phyloP scores from a whole-genome alignment of 2,888 invertebrate genomes.

The Subacronicta megacephala region DNA sequence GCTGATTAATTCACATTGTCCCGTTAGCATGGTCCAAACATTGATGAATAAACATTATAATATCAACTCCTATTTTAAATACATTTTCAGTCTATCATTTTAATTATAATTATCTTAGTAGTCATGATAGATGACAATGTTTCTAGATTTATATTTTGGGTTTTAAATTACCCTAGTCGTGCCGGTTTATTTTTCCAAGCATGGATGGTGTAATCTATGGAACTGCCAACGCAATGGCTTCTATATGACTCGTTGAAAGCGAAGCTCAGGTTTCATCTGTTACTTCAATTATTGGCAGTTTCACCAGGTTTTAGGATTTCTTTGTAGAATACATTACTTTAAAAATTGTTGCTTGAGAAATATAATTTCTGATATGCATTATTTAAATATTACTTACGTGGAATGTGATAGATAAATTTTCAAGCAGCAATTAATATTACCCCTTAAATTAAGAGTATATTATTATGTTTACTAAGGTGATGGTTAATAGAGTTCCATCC shows the following conservation, averaged over 20 bases:
- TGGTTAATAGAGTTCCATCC: constrained; percentile 64
- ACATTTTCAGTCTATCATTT: constrained; percentile 50
- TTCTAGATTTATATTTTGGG: constrained; percentile 54
- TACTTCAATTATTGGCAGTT: constrained; percentile 51
- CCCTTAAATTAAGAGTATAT: constrained; percentile 33
- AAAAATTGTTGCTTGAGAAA: constrained; percentile 56
- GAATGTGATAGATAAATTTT: constrained; percentile 24
- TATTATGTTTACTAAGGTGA: constrained; percentile 63
- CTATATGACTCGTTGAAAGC: constrained; percentile 7
- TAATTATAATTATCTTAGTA: constrained; percentile 51
- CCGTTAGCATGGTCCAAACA: constrained; percentile 79
- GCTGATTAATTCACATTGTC: constrained; percentile 70
- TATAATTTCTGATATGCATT: not conserved
- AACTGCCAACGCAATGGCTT: constrained; percentile 54
- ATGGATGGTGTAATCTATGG: constrained; percentile 66
- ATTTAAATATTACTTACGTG: not conserved
- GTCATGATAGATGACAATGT: constrained; percentile 69
- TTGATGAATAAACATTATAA: constrained; percentile 47
- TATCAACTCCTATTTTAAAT: constrained; percentile 36
- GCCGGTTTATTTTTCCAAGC: constrained; percentile 64
- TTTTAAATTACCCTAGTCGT: constrained; percentile 58
- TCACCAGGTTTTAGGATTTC: constrained; percentile 51
- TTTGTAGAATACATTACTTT: constrained; percentile 46
- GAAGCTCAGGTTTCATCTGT: constrained; percentile 8
- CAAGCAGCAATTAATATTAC: constrained; percentile 45